These are phyloP conservation scores for Amblyopsis hoosieri DNA, from an alignment of 2,797 vertebrate genomes.

Conservation along the genomic window DNA sequence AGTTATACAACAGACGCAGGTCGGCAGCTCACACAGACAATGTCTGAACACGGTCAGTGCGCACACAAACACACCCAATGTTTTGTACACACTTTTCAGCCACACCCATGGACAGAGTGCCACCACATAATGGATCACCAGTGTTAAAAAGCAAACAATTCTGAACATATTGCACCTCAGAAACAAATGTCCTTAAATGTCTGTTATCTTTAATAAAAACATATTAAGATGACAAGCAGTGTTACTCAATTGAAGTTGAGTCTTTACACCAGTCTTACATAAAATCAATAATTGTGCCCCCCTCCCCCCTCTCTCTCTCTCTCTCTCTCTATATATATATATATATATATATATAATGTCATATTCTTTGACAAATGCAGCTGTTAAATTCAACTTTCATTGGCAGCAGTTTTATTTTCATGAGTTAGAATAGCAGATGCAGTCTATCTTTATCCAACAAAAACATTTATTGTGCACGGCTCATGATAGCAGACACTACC, in stretches of 20 bases:
- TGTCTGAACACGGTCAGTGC: conserved; percentile 4
- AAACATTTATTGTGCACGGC: conserved; percentile 45
- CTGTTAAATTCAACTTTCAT: no score
- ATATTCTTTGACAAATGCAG: no score
- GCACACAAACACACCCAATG: conserved; percentile 3
- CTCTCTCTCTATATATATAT: no score
- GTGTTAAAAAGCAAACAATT: conserved; percentile 64
- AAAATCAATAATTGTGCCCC: no score
- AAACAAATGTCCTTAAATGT: conserved; percentile 56
- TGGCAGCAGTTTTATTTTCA: conserved; percentile 12
- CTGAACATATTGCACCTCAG: conserved; percentile 61
- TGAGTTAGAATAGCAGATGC: conserved; percentile 8
- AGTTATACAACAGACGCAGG: no score
- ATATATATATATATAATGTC: no score
- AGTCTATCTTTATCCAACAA: conserved; percentile 20
- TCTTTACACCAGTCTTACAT: conserved; percentile 22
- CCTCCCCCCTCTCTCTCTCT: no score
- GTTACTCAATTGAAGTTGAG: conserved; percentile 76
- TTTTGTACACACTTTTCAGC: neutral
- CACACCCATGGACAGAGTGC: conserved; percentile 32
- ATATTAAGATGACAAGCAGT: conserved; percentile 73
- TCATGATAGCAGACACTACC: conserved; percentile 54
- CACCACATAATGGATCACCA: conserved; percentile 28
- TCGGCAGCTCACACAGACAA: neutral
- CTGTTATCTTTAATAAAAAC: conserved; percentile 72